A percentile compares a stretch with the other conserved stretches of the same genome.
Conservation (phyloP, 2,888 invertebrate genomes). For the Epirrhoe alternata region DNA sequence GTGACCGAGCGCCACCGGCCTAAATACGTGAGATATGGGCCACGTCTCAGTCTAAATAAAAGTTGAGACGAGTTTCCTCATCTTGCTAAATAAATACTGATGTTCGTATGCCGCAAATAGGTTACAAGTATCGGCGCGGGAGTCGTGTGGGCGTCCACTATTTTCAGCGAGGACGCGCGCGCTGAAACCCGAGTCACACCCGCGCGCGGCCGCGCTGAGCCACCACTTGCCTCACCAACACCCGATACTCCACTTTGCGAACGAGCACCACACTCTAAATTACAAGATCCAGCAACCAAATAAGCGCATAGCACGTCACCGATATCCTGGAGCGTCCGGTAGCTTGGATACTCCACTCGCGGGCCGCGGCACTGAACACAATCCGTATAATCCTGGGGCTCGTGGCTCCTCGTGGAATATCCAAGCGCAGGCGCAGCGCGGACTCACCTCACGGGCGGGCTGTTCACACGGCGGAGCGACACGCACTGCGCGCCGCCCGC, state of each 20-base stretch:
- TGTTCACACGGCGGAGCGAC: constrained; percentile 85
- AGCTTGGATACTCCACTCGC: constrained; percentile 72
- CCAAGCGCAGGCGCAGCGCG: constrained; percentile 58
- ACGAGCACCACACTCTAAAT: constrained; percentile 38
- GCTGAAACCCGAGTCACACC: constrained; percentile 80
- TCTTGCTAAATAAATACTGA: constrained; percentile 82
- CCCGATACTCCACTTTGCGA: constrained; percentile 43
- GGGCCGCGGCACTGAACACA: constrained; percentile 44
- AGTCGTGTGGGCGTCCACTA: constrained; percentile 66
- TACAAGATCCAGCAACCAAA: constrained; percentile 43
- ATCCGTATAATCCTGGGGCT: constrained; percentile 38
- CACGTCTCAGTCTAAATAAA: constrained; percentile 76
- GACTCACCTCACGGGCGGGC: constrained; percentile 82
- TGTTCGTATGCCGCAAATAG: constrained; percentile 82
- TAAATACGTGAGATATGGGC: constrained; percentile 75
- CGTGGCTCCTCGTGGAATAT: constrained; percentile 57
- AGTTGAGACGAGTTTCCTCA: constrained; percentile 78
- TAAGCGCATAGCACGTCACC: constrained; percentile 57
- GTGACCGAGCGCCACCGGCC: constrained; percentile 53
- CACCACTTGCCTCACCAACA: constrained; percentile 45
- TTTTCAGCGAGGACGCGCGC: constrained; percentile 82
- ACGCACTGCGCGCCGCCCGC: constrained; percentile 81
- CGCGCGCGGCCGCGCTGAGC: constrained; percentile 48
- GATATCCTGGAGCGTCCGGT: constrained; percentile 55
- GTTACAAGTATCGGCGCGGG: constrained; percentile 62